Base-by-base conservation (phyloP, 1,140 invertebrate genomes). In the Megalonaias nervosa region DNA sequence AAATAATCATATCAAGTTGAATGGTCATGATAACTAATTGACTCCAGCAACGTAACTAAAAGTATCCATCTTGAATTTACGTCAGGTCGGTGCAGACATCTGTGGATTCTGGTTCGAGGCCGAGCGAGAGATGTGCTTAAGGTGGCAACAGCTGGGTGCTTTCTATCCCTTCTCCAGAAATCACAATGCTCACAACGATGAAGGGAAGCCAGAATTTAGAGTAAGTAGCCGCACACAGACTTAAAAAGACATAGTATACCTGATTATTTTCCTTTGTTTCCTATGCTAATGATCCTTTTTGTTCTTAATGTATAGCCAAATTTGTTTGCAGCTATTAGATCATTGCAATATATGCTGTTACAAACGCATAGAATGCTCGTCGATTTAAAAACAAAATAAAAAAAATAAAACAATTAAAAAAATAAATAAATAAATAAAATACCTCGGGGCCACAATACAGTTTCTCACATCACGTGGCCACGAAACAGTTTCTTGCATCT, bases 111-210 rank as follows among this genome's bases (percentile, higher is more conserved):
- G 80, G 77, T 73, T 67, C n/a, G 74, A 82, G 56, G 65, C 86
- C 17, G 67, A 81, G 2, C 80, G 81, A 19, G 86, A 88, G 67
- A 62, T 88, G 70, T 88, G 87, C 65, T 19, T 80, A 15, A 64
- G 87, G n/a, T 88, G 87, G 87, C 81, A 82, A 58, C 84, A 87
- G 67, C 77, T 87, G 12, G 87, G 87, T 23, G 84, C 87, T 19
- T 88, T 88, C 70, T 88, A 87, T 72, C 84, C 86, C 3, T 88
- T 86, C 68, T 64, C 82, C 38, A 71, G 87, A 56, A 88, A 86
- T 68, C 87, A 88, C 69, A 87, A 87, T 67, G 84, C 55, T 19
- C 58, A 26, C 13, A 71, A 72, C 23, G 80, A 68, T 58, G 67
- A 68, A 14, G 38, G 57, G 1, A 56, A 56, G 17, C 19, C n/a